phyloP scores from a whole-genome alignment of 2,797 vertebrate genomes.

The Lates japonicus region DNA sequence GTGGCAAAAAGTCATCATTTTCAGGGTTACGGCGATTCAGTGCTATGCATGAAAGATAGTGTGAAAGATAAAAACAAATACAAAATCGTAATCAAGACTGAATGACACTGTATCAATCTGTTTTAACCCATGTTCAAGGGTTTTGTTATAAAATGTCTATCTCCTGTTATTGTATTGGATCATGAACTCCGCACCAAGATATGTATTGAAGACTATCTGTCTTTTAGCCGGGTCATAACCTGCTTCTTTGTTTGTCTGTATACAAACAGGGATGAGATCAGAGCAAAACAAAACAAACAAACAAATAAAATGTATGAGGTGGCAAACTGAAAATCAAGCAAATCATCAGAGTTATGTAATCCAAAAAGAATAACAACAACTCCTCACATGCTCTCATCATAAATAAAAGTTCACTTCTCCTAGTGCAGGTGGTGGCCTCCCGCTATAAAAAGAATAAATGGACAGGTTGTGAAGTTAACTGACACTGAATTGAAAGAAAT shows the following conservation, averaged over 20 bases:
- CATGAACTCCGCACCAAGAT: background rate
- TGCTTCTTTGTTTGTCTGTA: slow-evolving; percentile 11
- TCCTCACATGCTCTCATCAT: too few species aligned
- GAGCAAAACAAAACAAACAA: slow-evolving; percentile 3
- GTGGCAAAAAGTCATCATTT: too few species aligned
- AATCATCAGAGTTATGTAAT: background rate
- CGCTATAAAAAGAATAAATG: slow-evolving; percentile 40
- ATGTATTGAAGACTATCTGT: background rate
- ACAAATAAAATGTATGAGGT: background rate
- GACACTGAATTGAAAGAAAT: too few species aligned
- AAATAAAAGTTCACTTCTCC: slow-evolving; percentile 4
- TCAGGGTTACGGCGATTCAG: background rate
- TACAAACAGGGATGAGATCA: background rate
- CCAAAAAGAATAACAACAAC: background rate
- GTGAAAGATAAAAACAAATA: background rate
- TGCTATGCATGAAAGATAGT: background rate
- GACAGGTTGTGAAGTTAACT: too few species aligned
- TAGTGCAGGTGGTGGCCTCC: slow-evolving; percentile 25
- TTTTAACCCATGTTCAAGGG: background rate
- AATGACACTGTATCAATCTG: background rate
- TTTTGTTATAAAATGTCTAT: background rate
- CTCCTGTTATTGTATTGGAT: background rate
- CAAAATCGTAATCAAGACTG: background rate
- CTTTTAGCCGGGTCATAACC: slow-evolving; percentile 9
- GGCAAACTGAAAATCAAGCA: background rate